Evolutionary conservation across 2,888 invertebrate species (phyloP), one percentile per base, ranked within the genome.

Genomic region (Lydus trimaculatus): DNA sequence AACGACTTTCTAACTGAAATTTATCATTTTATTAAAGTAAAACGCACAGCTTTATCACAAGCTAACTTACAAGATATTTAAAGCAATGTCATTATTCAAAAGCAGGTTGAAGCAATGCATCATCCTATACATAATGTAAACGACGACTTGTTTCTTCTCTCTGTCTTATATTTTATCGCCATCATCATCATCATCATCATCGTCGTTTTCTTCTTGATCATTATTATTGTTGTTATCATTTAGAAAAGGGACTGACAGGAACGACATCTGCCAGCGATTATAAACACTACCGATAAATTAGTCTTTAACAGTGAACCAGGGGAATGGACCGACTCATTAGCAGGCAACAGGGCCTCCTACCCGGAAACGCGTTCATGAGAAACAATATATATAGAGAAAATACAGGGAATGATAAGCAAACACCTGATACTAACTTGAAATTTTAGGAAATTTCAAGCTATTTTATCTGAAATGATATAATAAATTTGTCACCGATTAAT

Each of bases 201-300:
- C 13, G 4, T 9, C 20, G 2, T 20, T 1, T 17, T 48, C 28
- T 9, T 11, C 59, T 0, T 59, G 2, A 31, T 59, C 20, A 20
- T 48, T 9, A 48, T 20, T 3, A 20, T 48, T 20, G 48, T 48
- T 48, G 20, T 48, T 48, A 9, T 48, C 9, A 20, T 33, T 36
- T 17, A n/a, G 17, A 61, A n/a, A 33, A 33, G 36, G 64, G 36
- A 61, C 36, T 62, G 66, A 48, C 58, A 63, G 31, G 28, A 17
- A 33, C 68, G 63, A 62, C 73, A 74, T 75, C 75, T 75, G 74
- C 73, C 74, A 70, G 72, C 77, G 77, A 80, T 80, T 81, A 81
- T 80, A 78, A 81, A 78, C 79, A 80, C 73, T 76, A 71, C 70
- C 78, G 76, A 81, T 80, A 80, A 80, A 81, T 81, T 79, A 78